These are phyloP conservation scores for Tribolium castaneum DNA, from an alignment of 1,140 invertebrate species.

Conservation along the genomic window DNA sequence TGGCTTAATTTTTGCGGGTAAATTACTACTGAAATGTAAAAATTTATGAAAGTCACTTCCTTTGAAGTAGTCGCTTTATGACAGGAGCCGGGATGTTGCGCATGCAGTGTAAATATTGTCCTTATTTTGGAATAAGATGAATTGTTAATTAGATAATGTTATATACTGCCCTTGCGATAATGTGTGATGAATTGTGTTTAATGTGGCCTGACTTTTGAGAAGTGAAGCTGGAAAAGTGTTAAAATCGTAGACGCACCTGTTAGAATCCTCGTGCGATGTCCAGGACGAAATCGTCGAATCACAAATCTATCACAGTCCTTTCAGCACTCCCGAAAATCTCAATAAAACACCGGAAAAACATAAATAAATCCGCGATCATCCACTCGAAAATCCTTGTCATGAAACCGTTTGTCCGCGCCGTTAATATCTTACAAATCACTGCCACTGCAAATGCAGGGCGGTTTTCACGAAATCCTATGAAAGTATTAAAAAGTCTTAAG, in stretches of 20 bases:
- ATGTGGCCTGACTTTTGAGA: too few species aligned
- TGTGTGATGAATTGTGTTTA: too few species aligned
- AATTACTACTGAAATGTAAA: too few species aligned
- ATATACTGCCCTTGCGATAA: too few species aligned
- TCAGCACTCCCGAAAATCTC: conserved; percentile 28
- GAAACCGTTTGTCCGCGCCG: conserved; percentile 47
- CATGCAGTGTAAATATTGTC: too few species aligned
- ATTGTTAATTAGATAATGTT: too few species aligned
- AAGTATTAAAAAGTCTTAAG: conserved; percentile 66
- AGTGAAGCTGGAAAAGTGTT: too few species aligned
- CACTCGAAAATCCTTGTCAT: conserved; percentile 45
- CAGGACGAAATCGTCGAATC: conserved; percentile 5
- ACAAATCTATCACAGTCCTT: conserved; percentile 43
- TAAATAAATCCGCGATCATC: conserved; percentile 51
- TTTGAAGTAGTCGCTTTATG: too few species aligned
- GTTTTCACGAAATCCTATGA: conserved; percentile 62
- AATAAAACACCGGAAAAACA: conserved; percentile 41
- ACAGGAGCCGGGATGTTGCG: too few species aligned
- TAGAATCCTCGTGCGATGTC: conserved; percentile 20
- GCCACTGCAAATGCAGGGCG: conserved; percentile 55
- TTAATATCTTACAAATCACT: conserved; percentile 63
- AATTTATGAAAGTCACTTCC: too few species aligned
- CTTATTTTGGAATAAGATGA: too few species aligned
- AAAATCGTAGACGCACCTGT: conserved; percentile 8
- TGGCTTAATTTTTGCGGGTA: too few species aligned